Conservation (phyloP, 2,797 vertebrate genomes). For the Semotilus atromaculatus region DNA sequence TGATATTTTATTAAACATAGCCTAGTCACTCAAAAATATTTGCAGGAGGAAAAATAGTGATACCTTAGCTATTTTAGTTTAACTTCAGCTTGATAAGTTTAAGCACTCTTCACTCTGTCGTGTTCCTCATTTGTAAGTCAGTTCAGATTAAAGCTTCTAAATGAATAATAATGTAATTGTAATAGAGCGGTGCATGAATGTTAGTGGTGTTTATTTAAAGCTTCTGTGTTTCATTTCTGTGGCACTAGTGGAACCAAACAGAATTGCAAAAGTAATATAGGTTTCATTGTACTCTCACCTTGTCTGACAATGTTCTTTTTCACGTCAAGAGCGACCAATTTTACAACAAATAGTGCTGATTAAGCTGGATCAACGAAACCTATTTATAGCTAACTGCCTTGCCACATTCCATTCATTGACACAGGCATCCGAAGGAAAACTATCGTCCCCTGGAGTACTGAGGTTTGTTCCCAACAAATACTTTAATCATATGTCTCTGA, state of each 20-base stretch:
- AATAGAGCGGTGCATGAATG: neutral
- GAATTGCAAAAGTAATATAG: neutral
- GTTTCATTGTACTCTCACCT: neutral
- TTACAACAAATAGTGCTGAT: neutral
- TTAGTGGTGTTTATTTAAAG: neutral
- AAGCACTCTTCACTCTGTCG: neutral
- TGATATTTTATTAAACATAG: neutral
- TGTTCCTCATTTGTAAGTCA: neutral
- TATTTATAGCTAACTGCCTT: neutral
- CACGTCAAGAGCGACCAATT: neutral
- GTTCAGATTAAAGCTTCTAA: neutral
- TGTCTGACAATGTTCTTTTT: neutral
- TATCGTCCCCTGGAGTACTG: neutral
- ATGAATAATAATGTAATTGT: neutral
- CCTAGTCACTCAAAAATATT: neutral
- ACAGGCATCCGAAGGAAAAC: neutral
- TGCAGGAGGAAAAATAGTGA: neutral
- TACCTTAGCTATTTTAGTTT: neutral
- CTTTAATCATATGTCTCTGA: neutral
- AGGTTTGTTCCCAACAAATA: neutral
- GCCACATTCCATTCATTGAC: constrained; percentile 1
- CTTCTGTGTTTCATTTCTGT: neutral
- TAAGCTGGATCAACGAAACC: neutral
- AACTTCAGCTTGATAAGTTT: neutral
- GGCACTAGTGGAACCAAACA: neutral